Evolutionary conservation across 2,113 vertebrate genomes (phyloP).

Genomic region (Barnardius zonarius): DNA sequence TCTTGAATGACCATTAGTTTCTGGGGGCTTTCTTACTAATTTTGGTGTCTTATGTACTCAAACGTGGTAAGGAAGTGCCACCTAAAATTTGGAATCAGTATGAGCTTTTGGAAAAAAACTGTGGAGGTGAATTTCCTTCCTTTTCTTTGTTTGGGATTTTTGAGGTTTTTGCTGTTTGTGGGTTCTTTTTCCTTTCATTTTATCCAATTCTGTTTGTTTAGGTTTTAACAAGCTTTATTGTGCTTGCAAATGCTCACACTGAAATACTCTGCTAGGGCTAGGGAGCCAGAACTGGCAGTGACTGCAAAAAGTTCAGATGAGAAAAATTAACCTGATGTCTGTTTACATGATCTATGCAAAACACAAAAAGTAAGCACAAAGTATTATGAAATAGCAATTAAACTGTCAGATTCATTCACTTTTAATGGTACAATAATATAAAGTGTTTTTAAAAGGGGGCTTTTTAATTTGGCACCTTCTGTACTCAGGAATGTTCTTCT

Average conservation of each 20-base stretch:
- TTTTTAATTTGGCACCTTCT: slow-evolving; percentile 7
- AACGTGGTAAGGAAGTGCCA: not conserved
- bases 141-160: not conserved
- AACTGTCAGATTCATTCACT: not conserved
- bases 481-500: not conserved
- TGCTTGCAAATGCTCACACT: not conserved
- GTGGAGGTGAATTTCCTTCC: not conserved
- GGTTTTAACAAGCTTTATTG: not conserved
- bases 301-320: not conserved
- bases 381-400: slow-evolving; percentile 6
- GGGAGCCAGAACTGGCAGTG: not conserved
- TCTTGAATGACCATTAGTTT: not conserved
- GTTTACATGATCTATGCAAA: slow-evolving; percentile 19
- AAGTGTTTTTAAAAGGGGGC: not conserved
- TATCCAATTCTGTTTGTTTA: not conserved
- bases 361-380: not conserved
- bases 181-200: not conserved
- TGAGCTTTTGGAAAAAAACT: not conserved
- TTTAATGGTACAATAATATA: not conserved
- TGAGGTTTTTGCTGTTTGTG: not conserved
- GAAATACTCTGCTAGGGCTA: not conserved
- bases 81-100: not conserved
- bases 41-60: not conserved
- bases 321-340: slow-evolving; percentile 19
- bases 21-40: not conserved